A percentile compares a stretch with the other conserved stretches of the same genome.
Conservation (phyloP, 2,797 vertebrate species). For the Varecia variegata region DNA sequence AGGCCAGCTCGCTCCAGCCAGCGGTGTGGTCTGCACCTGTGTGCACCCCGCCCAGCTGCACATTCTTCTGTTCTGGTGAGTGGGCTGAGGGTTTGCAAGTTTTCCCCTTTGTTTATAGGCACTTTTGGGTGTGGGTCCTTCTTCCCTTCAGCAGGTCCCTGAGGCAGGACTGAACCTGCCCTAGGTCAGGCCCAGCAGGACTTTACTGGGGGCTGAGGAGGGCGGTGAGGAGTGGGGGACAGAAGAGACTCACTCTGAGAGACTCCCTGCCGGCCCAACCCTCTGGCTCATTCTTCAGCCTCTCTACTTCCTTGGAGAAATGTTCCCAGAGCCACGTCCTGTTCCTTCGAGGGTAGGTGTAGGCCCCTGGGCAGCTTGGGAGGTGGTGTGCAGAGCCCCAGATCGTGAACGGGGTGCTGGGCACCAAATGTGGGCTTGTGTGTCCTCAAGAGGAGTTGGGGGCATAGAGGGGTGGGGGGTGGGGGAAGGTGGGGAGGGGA, state of each 20-base stretch:
- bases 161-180: neutral
- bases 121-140: neutral
- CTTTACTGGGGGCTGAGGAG: neutral
- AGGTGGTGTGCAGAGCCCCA: neutral
- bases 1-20: neutral
- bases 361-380: neutral
- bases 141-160: neutral
- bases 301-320: neutral
- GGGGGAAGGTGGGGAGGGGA: neutral
- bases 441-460: neutral
- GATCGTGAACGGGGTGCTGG: neutral
- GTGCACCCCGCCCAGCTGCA: neutral
- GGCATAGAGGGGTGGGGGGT: neutral
- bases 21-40: constrained; percentile 38
- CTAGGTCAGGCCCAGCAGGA: neutral
- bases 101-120: constrained; percentile 42
- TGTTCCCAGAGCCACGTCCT: neutral
- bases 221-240: neutral
- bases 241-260: neutral
- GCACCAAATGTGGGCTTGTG: neutral
- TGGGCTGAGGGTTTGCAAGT: neutral
- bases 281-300: neutral
- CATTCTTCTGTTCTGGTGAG: neutral
- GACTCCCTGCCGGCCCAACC: neutral
- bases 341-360: neutral